Conservation (phyloP, 2,888 invertebrate species). For the Drosophila antonietae region DNA sequence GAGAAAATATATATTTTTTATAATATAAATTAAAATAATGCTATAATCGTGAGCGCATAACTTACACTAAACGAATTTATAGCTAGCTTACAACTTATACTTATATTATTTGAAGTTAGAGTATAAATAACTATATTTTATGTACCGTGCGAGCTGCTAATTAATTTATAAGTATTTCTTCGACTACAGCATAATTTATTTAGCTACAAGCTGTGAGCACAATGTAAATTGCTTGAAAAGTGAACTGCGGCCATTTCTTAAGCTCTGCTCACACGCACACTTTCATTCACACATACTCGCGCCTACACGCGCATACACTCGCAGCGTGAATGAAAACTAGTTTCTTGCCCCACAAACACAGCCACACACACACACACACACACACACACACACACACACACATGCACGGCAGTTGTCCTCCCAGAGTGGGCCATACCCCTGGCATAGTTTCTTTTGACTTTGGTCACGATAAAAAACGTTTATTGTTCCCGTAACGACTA, state of each 20-base stretch:
- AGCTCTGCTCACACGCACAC: constrained; percentile 42
- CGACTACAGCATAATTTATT: constrained; percentile 28
- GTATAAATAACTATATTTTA: background rate
- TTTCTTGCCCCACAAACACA: constrained; percentile 39
- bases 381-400: constrained; percentile 6
- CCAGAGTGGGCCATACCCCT: constrained; percentile 73
- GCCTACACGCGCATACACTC: background rate
- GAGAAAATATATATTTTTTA: constrained; percentile 42
- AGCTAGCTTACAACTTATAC: constrained; percentile 33
- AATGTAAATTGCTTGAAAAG: constrained; percentile 27
- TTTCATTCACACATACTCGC: constrained; percentile 8
- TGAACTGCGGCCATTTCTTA: constrained; percentile 45
- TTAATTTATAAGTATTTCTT: constrained; percentile 4
- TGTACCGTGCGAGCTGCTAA: background rate
- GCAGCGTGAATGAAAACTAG: constrained; percentile 46
- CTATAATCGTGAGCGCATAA: constrained; percentile 12
- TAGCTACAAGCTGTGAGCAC: constrained; percentile 21
- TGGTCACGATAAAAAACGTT: constrained; percentile 81
- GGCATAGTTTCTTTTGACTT: constrained; percentile 80
- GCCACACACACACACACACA: constrained; percentile 1
- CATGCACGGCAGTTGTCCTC: constrained; percentile 29
- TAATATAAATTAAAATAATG: constrained; percentile 32
- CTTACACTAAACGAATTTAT: constrained; percentile 13
- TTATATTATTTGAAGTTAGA: background rate
- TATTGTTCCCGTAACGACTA: constrained; percentile 69